Conservation (phyloP, 2,113 vertebrate genomes). For the Acanthisitta chloris region DNA sequence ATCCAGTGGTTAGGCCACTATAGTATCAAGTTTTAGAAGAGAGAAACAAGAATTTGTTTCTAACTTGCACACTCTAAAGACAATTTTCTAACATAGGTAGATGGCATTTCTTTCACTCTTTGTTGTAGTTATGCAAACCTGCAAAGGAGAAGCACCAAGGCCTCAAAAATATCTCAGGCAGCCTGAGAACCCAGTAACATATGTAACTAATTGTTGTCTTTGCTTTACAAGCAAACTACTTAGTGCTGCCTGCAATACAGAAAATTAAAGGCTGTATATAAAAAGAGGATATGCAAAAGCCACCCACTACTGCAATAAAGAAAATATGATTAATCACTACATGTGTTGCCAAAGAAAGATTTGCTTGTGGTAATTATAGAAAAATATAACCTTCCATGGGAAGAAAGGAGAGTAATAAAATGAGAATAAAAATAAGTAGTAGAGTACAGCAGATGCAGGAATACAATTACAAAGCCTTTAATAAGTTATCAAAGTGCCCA, state of each 20-base stretch:
- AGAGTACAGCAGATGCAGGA: neutral
- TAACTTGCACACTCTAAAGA: neutral
- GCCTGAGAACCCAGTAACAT: neutral
- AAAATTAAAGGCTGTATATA: constrained; percentile 24
- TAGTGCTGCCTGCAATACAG: neutral
- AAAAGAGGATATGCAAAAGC: neutral
- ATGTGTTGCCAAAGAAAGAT: neutral
- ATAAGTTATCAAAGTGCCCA: neutral
- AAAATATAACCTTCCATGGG: constrained; percentile 24
- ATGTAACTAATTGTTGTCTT: constrained; percentile 2
- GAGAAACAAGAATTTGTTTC: neutral
- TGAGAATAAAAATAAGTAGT: neutral
- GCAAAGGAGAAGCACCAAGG: neutral
- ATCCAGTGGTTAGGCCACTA: neutral
- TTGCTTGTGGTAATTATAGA: constrained; percentile 5
- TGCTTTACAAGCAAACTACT: neutral
- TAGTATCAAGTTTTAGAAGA: neutral
- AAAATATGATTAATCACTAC: neutral
- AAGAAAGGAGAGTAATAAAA: constrained; percentile 11
- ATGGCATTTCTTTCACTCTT: neutral
- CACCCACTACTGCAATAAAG: neutral
- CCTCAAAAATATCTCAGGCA: neutral
- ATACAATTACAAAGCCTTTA: neutral
- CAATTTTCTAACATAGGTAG: neutral
- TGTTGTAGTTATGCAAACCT: neutral